Evolutionary conservation across 1,140 invertebrate genomes (phyloP), one percentile per base, ranked within the genome.

Genomic region (Drosophila obscura): DNA sequence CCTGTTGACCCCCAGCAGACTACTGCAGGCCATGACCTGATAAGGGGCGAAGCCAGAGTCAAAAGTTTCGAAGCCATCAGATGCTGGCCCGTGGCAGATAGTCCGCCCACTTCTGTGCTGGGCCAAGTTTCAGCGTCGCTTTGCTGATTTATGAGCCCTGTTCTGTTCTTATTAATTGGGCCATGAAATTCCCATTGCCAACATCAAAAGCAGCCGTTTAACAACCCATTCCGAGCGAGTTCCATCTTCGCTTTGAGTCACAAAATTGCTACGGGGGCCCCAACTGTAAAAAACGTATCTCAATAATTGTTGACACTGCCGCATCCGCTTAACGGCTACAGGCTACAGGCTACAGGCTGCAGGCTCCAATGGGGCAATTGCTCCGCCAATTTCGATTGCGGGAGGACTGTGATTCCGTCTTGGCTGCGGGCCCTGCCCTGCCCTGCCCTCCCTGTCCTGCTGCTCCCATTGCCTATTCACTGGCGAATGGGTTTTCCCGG

Each of bases 221-320:
- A 79, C 63, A 44, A 51, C 43, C 26, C 73, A 77, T 64, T 76
- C 35, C 22, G 8, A 31, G 31, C 35, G 35, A 39, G 31, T 9
- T 5, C 22, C 53, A 51, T 59, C 5, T 7, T 26, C 45, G 19
- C 19, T 19, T 19, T 1, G 19, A 16, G 26, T 41, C 24, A 49
- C 48, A 63, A 55, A 56, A 62, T 66, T 19, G 49, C 51, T 57
- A 0, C 8, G 28, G 8, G 63, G 61, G 68, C 60, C 66, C 58
- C 78, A 67, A 69, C 58, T 68, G 58, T 77, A 82, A 45, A 69
- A 87, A 82, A 39, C 69, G 63, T 82, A 87, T 87, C 69, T 71
- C 48, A 82, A 72, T 82, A 85, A 85, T 85, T 85, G 82, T 87
- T 85, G 78, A 64, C 78, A 71, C 68, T 78, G 63, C 49, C 76